Evolutionary conservation across 2,113 vertebrate genomes (phyloP).

Genomic region (Rostratula benghalensis): DNA sequence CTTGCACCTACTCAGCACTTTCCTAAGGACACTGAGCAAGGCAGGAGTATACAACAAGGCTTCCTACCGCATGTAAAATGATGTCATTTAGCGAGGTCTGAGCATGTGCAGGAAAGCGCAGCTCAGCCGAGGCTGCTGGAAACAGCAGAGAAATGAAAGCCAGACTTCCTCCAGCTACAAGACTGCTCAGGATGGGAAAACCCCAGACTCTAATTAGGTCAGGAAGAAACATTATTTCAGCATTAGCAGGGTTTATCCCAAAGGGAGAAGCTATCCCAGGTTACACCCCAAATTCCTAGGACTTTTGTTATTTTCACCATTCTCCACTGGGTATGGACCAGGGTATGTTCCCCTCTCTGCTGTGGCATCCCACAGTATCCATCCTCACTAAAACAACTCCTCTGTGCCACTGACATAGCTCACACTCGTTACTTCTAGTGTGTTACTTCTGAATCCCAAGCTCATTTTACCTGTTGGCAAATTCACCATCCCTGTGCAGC

Average conservation of each 20-base stretch:
- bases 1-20: not conserved
- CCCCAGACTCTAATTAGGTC: conserved; percentile 60
- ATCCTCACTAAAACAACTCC: not conserved
- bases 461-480: not conserved
- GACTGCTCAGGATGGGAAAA: conserved; percentile 47
- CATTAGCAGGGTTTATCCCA: conserved; percentile 64
- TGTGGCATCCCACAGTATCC: not conserved
- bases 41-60: not conserved
- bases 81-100: conserved; percentile 46
- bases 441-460: not conserved
- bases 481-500: not conserved
- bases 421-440: not conserved
- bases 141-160: conserved; percentile 63
- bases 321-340: accelerated
- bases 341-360: not conserved
- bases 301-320: not conserved
- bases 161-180: conserved; percentile 61
- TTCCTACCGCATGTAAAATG: conserved; percentile 8
- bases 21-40: not conserved
- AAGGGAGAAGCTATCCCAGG: conserved; percentile 47
- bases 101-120: conserved; percentile 28
- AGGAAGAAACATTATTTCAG: conserved; percentile 65
- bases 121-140: conserved; percentile 10
- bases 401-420: not conserved
- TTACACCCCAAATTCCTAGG: conserved; percentile 50